These are phyloP conservation scores for Agrilus biguttatus DNA, from an alignment of 2,888 invertebrate species.

Conservation along the genomic window DNA sequence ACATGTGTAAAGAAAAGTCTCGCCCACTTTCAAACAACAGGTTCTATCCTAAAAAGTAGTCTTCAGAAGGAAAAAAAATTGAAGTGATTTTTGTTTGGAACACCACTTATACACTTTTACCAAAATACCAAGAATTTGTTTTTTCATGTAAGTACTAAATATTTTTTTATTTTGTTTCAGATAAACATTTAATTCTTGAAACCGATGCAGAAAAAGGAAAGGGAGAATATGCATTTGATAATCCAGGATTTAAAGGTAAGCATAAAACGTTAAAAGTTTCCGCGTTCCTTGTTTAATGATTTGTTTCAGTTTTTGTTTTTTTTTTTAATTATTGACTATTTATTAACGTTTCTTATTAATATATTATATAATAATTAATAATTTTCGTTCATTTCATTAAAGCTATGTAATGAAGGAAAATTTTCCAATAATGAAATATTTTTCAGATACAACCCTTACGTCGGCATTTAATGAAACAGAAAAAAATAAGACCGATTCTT, in stretches of 20 bases:
- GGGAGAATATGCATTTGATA: slow-evolving; percentile 66
- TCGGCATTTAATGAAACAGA: slow-evolving; percentile 22
- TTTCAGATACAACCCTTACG: slow-evolving; percentile 28
- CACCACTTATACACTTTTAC: too few species aligned
- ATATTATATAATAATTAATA: neutral
- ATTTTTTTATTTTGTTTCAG: slow-evolving; percentile 32
- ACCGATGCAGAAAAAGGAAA: slow-evolving; percentile 65
- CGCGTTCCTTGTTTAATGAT: too few species aligned
- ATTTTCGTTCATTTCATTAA: slow-evolving; percentile 3
- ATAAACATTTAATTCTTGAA: slow-evolving; percentile 56
- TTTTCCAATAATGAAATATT: slow-evolving; percentile 1
- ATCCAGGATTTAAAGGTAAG: slow-evolving; percentile 55
- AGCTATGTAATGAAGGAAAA: neutral
- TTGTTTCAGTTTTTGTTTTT: too few species aligned
- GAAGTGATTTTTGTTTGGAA: too few species aligned
- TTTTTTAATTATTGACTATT: too few species aligned
- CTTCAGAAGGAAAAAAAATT: too few species aligned
- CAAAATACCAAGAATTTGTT: neutral
- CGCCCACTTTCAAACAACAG: too few species aligned
- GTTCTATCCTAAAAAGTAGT: too few species aligned
- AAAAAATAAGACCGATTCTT: slow-evolving; percentile 17
- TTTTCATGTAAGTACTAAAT: neutral
- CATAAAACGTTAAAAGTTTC: neutral
- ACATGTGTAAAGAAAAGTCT: too few species aligned
- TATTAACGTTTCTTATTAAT: too few species aligned